Conservation (phyloP, 1,140 invertebrate genomes). For the Cotesia vestalis region DNA sequence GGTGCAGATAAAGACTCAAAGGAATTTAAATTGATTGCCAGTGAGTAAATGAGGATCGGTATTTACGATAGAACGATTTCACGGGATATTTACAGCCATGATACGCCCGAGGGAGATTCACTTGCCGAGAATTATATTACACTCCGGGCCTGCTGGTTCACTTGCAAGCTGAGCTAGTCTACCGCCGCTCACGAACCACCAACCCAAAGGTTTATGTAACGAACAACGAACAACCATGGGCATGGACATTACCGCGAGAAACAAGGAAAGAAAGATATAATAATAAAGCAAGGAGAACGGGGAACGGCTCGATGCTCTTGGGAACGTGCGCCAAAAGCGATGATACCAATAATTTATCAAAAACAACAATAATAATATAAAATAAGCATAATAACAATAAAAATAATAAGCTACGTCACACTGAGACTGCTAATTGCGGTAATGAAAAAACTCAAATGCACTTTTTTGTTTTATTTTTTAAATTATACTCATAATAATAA, state of each 20-base stretch:
- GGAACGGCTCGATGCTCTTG: too few relatives aligned
- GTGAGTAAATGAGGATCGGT: conserved; percentile 20
- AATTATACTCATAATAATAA: too few relatives aligned
- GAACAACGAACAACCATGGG: not conserved
- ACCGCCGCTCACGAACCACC: not conserved
- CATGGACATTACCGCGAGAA: not conserved
- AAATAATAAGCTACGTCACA: too few relatives aligned
- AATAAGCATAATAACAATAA: too few relatives aligned
- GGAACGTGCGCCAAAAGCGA: too few relatives aligned
- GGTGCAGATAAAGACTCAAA: not conserved
- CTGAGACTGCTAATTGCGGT: too few relatives aligned
- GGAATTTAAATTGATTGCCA: conserved; percentile 10
- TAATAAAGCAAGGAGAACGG: not conserved
- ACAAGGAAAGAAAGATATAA: not conserved
- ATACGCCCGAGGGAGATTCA: conserved; percentile 29
- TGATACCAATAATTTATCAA: too few relatives aligned
- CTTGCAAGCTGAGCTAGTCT: not conserved
- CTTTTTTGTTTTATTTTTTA: too few relatives aligned
- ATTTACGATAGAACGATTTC: conserved; percentile 29
- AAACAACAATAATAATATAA: too few relatives aligned
- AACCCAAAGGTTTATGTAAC: conserved; percentile 19
- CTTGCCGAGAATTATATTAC: conserved; percentile 29
- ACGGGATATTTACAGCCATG: conserved; percentile 24
- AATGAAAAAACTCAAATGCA: too few relatives aligned
- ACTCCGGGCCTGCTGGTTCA: conserved; percentile 6